Base-by-base conservation (phyloP, 1,140 invertebrate genomes). In the Ylistrum balloti region DNA sequence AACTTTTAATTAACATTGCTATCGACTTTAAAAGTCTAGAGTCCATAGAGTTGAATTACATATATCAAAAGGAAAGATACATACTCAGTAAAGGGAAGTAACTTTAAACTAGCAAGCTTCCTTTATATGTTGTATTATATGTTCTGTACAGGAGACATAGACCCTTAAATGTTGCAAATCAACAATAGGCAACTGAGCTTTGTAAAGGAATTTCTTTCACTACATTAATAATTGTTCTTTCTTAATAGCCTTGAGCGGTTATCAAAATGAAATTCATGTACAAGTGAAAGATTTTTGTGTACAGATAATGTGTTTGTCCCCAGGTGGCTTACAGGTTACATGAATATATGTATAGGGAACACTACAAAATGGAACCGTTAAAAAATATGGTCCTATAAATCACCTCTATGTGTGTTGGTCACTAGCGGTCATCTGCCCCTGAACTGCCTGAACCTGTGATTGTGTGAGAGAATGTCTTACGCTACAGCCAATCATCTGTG, bases 341-440 rank as follows among this genome's bases (percentile, higher is more conserved):
- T 74, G 56, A 74, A 74, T 74, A 74, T 74, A 74, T 74, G 56
- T 74, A 28, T 74, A 1, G 28, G 15, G 56, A 9, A 74, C 56
- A 74, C n/a, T n/a, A 74, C 56, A 74, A 74, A 74, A 20, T 7
- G 56, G 56, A 17, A 74, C 22, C n/a, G 56, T 74, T 74, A 17
- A 74, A 28, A 74, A n/a, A 5, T 28, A 0, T 9, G 41, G 17
- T 28, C 56, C 22, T n/a, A 74, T 74, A 22, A 74, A 74, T 74
- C 56, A 28, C 56, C 22, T n/a, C 9, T 74, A 74, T 74, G 41
- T 9, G 28, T n/a, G 9, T 3, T 74, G 56, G 56, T 74, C 56
- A 74, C 56, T 74, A 74, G 56, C 56, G 56, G 56, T 74, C 56
- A 74, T n/a, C 56, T 74, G 20, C 56, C 56, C 22, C 56, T 74